phyloP scores from a whole-genome alignment of 1,140 invertebrate species.

The Metaphire vulgaris region DNA sequence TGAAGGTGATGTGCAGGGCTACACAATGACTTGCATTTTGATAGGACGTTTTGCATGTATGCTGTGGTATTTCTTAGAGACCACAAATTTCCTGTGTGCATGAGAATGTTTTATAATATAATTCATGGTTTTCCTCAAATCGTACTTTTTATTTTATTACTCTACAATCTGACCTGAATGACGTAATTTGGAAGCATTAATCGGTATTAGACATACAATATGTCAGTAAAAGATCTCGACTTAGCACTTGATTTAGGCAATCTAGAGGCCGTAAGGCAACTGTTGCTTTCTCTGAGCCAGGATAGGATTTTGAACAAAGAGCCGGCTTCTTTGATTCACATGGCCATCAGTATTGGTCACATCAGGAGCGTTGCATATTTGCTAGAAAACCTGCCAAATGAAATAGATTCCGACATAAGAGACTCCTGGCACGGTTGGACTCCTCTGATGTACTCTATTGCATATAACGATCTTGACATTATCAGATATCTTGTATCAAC shows the following conservation, averaged over 20 bases:
- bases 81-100: too few species aligned
- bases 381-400: not conserved
- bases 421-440: not conserved
- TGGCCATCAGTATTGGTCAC: not conserved
- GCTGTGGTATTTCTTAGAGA: too few species aligned
- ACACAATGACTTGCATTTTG: too few species aligned
- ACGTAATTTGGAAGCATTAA: too few species aligned
- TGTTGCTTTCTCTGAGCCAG: not conserved
- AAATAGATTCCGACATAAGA: not conserved
- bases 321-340: not conserved
- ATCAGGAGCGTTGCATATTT: not conserved
- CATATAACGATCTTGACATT: not conserved
- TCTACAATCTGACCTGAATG: too few species aligned
- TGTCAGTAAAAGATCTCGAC: not conserved
- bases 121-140: too few species aligned
- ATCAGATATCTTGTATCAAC: not conserved
- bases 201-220: not conserved
- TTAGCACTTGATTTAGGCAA: not conserved
- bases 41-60: too few species aligned
- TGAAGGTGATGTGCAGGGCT: too few species aligned
- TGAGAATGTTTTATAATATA: too few species aligned
- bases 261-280: not conserved
- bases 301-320: not conserved
- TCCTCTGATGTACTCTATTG: slow-evolving; percentile 17
- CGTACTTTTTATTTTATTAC: too few species aligned